Evolutionary conservation across 2,888 invertebrate genomes (phyloP), one percentile per base, ranked within the genome.

Genomic region (Drosophila austrosaltans): DNA sequence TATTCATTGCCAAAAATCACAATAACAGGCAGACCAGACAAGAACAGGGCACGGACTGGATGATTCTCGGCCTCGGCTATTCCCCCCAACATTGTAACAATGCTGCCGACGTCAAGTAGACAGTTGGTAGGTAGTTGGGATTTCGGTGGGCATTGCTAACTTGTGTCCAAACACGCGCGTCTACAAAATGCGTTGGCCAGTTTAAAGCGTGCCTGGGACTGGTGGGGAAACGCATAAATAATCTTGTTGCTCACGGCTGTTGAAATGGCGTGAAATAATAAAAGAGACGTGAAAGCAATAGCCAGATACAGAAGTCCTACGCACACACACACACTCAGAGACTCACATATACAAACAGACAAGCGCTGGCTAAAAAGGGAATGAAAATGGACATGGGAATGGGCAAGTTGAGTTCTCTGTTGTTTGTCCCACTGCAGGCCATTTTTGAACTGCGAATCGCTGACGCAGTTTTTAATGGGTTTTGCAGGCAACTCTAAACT

Each of bases 181-280:
- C 78, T 79, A 82, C 81, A 74, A 82, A 78, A 76, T 69, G 82
- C 80, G 80, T 78, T 76, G 77, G 71, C 72, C 25, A 42, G 44
- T 82, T 82, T 80, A 82, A 82, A 82, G 82, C 80, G 66, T 60
- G 62, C 60, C 70, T 81, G 72, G 69, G 67, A 72, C 73, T 68
- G 75, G 60, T 69, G 74, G 72, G 72, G 63, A 56, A 85, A 76
- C 82, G 84, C 82, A 87, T 87, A 87, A 87, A 87, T 85, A 87
- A 87, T 87, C 88, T 85, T 81, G 81, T 82, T 87, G 88, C 87
- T 88, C 81, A 87, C 85, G 83, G 88, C 85, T 84, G 87, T 85
- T 88, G 88, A 87, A 87, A 87, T 87, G 86, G 83, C 79, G 84
- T 86, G 87, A 83, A 85, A 86, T 85, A 86, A 87, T 87, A 87